phyloP scores from a whole-genome alignment of 2,113 vertebrate genomes.

The Solenodon paradoxus region DNA sequence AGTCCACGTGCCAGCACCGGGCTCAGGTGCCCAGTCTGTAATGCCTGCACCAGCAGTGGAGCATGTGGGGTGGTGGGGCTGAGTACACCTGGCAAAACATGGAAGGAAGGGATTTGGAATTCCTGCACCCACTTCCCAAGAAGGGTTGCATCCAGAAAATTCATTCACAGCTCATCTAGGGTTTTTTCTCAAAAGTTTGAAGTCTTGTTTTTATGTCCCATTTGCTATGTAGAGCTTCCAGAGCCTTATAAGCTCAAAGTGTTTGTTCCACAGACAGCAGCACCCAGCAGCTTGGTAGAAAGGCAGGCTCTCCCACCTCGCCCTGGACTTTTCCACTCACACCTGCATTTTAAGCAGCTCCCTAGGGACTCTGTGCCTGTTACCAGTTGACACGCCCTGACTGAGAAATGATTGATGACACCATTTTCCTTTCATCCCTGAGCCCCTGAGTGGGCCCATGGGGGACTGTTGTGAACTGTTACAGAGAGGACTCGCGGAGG shows the following conservation, averaged over 20 bases:
- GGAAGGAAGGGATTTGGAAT: not conserved
- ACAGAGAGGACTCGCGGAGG: not conserved
- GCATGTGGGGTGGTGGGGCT: not conserved
- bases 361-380: fast-evolving
- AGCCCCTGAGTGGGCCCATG: not conserved
- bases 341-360: not conserved
- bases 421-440: not conserved
- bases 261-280: not conserved
- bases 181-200: not conserved
- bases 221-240: not conserved
- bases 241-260: not conserved
- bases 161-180: not conserved
- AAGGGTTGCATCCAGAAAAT: not conserved
- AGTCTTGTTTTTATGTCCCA: not conserved
- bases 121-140: not conserved
- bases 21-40: not conserved
- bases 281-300: not conserved
- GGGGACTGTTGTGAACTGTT: not conserved
- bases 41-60: not conserved
- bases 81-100: not conserved
- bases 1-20: not conserved
- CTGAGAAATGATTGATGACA: not conserved
- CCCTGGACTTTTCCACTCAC: not conserved
- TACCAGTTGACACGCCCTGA: too few species aligned
- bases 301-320: not conserved